phyloP scores from a whole-genome alignment of 2,888 invertebrate genomes.

The Drosophila stalkeri region DNA sequence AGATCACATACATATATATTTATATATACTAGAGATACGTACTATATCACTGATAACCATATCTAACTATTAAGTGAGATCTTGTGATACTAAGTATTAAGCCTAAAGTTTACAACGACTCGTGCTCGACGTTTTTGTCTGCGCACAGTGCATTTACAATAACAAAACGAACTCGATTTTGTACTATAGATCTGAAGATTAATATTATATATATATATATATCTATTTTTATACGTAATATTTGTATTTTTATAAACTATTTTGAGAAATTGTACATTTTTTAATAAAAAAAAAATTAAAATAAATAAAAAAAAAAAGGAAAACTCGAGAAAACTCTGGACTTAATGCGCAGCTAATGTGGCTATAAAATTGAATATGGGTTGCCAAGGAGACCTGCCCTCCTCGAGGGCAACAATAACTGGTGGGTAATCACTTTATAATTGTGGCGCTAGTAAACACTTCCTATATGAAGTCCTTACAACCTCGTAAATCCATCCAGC shows the following conservation, averaged over 20 bases:
- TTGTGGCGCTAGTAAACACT: slow-evolving; percentile 65
- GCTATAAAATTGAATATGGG: slow-evolving; percentile 44
- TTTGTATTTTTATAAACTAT: slow-evolving; percentile 53
- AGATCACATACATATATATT: slow-evolving; percentile 26
- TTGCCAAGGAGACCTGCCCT: slow-evolving; percentile 43
- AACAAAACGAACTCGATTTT: slow-evolving; percentile 48
- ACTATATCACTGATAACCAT: slow-evolving; percentile 67
- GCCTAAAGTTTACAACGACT: slow-evolving; percentile 76
- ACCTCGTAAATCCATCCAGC: slow-evolving; percentile 37
- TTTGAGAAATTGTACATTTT: slow-evolving; percentile 25
- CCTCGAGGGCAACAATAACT: slow-evolving; percentile 9
- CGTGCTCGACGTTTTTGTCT: slow-evolving; percentile 62
- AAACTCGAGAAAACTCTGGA: neutral
- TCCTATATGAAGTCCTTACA: slow-evolving; percentile 43
- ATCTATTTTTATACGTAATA: slow-evolving; percentile 72
- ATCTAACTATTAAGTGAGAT: slow-evolving; percentile 71
- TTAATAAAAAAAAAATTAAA: slow-evolving; percentile 12
- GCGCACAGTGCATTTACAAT: slow-evolving; percentile 67
- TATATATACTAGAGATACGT: slow-evolving; percentile 43
- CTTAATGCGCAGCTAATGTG: slow-evolving; percentile 19
- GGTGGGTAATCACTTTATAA: slow-evolving; percentile 73
- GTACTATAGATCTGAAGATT: slow-evolving; percentile 14
- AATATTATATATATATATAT: slow-evolving; percentile 14
- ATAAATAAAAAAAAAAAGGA: slow-evolving; percentile 38
- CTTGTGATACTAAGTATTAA: slow-evolving; percentile 73